A percentile compares a stretch with the other conserved stretches of the same genome.
phyloP scores from a whole-genome alignment of 2,888 invertebrate species.

The Endotricha flammealis region DNA sequence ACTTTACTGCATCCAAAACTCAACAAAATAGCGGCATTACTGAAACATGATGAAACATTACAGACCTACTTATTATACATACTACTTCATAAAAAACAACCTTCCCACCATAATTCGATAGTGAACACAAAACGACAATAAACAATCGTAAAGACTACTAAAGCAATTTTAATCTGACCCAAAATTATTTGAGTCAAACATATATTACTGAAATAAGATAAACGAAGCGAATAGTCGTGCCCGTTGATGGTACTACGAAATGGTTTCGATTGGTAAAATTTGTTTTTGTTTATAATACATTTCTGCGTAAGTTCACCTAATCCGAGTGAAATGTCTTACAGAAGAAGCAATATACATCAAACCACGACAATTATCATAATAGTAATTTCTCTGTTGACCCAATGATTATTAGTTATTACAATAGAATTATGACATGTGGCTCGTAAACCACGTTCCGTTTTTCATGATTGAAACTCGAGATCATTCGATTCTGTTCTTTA shows the following conservation, averaged over 20 bases:
- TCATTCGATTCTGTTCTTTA: constrained; percentile 31
- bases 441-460: constrained; percentile 26
- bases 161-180: constrained; percentile 35
- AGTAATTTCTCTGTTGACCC: too few species aligned
- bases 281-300: background rate
- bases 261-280: background rate
- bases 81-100: too few species aligned
- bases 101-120: constrained; percentile 7
- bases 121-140: constrained; percentile 27
- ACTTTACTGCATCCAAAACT: too few species aligned
- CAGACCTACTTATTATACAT: too few species aligned
- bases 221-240: constrained; percentile 51
- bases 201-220: constrained; percentile 45
- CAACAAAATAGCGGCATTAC: too few species aligned
- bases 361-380: too few species aligned
- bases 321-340: background rate
- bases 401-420: constrained; percentile 53
- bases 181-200: constrained; percentile 37
- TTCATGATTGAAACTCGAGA: constrained; percentile 13
- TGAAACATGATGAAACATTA: too few species aligned
- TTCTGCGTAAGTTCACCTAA: background rate
- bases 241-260: background rate
- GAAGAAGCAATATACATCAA: too few species aligned
- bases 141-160: constrained; percentile 33
- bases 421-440: constrained; percentile 40